phyloP scores from a whole-genome alignment of 1,140 invertebrate genomes.

The Lordiphosa mommai region DNA sequence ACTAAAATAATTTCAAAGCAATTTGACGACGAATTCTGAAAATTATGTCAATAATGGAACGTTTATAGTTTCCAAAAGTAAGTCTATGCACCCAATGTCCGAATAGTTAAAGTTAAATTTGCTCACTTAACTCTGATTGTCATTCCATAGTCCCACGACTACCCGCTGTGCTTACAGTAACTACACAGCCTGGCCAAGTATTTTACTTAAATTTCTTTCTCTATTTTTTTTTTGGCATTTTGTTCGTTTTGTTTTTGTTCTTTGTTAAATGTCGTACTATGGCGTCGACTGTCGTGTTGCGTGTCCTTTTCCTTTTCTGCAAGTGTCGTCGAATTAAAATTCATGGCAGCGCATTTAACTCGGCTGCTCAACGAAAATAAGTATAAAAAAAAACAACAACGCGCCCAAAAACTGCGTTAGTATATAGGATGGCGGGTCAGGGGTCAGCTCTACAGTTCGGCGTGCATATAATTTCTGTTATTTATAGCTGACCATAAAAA shows the following conservation, averaged over 20 bases:
- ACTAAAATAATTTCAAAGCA: too few species aligned
- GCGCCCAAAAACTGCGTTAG: conserved; percentile 21
- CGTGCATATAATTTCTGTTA: conserved; percentile 74
- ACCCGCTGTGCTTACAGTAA: conserved; percentile 21
- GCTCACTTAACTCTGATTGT: neutral
- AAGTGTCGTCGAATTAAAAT: conserved; percentile 77
- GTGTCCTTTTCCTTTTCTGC: conserved; percentile 42
- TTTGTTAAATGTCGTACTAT: conserved; percentile 17
- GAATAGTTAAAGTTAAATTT: too few species aligned
- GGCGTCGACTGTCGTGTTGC: conserved; percentile 61
- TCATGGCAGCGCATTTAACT: conserved; percentile 73
- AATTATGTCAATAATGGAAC: too few species aligned
- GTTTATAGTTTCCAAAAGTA: too few species aligned
- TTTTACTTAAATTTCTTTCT: conserved; percentile 58
- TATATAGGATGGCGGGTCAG: neutral
- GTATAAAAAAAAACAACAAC: conserved; percentile 20
- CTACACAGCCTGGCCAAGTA: conserved; percentile 5
- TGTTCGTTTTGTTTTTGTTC: conserved; percentile 7
- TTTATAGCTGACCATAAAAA: conserved; percentile 67
- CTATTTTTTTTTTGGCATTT: conserved; percentile 5
- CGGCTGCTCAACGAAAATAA: conserved; percentile 28
- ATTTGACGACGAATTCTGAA: too few species aligned
- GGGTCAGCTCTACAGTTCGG: conserved; percentile 32
- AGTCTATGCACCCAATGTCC: too few species aligned
- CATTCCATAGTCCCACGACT: conserved; percentile 15